Percentiles rank a stretch among this genome's conserved stretches.
These are phyloP conservation scores for Lithophane semibrunnea DNA, from an alignment of 2,888 invertebrate species.

Conservation along the genomic window DNA sequence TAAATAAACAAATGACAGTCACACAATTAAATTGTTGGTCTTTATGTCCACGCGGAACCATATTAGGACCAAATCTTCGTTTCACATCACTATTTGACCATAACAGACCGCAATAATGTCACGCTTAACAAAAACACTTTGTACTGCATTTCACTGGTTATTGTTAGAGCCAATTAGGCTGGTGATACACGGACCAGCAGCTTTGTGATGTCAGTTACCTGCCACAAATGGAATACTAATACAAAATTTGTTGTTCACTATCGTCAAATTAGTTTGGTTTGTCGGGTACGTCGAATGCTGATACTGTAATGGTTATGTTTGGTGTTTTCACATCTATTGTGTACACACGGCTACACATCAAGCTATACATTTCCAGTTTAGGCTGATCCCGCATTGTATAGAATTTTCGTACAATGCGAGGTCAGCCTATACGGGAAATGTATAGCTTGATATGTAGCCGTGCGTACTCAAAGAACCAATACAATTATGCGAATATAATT, in stretches of 20 bases:
- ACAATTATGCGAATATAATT: too few relatives aligned
- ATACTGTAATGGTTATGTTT: constrained; percentile 30
- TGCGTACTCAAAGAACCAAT: background rate
- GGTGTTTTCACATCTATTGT: background rate
- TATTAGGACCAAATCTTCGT: constrained; percentile 51
- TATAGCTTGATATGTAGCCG: too few relatives aligned
- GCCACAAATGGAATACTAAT: constrained; percentile 64
- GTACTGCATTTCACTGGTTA: constrained; percentile 54
- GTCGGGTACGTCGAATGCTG: constrained; percentile 33
- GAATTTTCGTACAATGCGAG: too few relatives aligned
- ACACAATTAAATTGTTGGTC: constrained; percentile 23
- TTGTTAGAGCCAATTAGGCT: constrained; percentile 73
- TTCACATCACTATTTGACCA: constrained; percentile 42
- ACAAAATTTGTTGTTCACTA: constrained; percentile 40
- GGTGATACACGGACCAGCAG: constrained; percentile 62
- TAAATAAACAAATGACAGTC: constrained; percentile 39
- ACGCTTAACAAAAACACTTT: constrained; percentile 52
- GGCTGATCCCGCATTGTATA: too few relatives aligned
- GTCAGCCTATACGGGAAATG: too few relatives aligned
- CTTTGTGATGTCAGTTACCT: constrained; percentile 77
- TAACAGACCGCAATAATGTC: constrained; percentile 37
- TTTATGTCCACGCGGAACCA: constrained; percentile 13
- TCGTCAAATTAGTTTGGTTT: constrained; percentile 61
- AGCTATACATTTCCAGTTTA: too few relatives aligned
- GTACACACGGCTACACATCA: too few relatives aligned